Evolutionary conservation across 2,888 invertebrate species (phyloP).

Genomic region (Eristalinus aeneus): DNA sequence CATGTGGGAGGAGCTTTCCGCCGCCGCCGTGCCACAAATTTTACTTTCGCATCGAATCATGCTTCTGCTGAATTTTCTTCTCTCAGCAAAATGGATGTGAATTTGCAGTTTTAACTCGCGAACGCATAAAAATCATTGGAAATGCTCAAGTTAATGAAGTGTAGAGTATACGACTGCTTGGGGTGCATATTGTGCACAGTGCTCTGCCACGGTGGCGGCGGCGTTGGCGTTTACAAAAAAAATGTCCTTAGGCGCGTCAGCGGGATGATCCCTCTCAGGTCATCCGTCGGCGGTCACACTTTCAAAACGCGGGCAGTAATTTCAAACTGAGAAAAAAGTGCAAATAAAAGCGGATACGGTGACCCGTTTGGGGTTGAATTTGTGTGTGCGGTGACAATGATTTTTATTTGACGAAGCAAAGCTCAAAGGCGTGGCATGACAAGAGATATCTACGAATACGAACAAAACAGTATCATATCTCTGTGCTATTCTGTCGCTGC

Average conservation of each 20-base stretch:
- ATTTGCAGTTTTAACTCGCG: slow-evolving; percentile 43
- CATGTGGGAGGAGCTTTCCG: slow-evolving; percentile 69
- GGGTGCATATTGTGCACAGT: slow-evolving; percentile 48
- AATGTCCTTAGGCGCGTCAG: slow-evolving; percentile 26
- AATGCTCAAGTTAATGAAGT: slow-evolving; percentile 61
- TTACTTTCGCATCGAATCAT: slow-evolving; percentile 35
- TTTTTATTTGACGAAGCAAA: slow-evolving; percentile 70
- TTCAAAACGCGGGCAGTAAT: background rate
- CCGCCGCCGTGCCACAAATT: slow-evolving; percentile 35
- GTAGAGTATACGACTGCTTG: slow-evolving; percentile 52
- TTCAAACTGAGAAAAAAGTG: background rate
- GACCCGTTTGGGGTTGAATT: slow-evolving; percentile 63
- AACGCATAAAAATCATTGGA: slow-evolving; percentile 61
- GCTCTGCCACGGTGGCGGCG: slow-evolving; percentile 25
- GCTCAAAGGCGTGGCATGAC: slow-evolving; percentile 70
- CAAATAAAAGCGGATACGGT: background rate
- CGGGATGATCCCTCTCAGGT: slow-evolving; percentile 30
- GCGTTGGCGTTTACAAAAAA: slow-evolving; percentile 15
- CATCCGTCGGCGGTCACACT: slow-evolving; percentile 48
- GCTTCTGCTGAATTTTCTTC: slow-evolving; percentile 13
- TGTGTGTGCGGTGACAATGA: slow-evolving; percentile 71
- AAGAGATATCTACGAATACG: slow-evolving; percentile 71
- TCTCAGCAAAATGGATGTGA: slow-evolving; percentile 62
- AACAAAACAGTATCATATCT: slow-evolving; percentile 71
- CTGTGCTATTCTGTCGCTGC: slow-evolving; percentile 67